phyloP scores from a whole-genome alignment of 2,113 vertebrate species.

The Suncus etruscus region DNA sequence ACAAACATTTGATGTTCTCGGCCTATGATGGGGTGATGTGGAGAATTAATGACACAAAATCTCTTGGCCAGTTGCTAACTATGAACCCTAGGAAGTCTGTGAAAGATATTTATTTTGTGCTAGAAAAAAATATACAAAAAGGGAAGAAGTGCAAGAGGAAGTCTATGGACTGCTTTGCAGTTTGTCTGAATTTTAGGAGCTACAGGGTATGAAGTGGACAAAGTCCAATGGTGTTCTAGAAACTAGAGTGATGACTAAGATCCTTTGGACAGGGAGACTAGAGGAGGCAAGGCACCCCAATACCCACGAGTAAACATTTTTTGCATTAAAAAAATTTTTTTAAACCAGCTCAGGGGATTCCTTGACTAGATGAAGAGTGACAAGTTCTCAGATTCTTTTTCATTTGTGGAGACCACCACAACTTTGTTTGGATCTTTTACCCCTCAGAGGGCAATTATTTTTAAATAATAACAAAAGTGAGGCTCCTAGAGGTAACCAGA shows the following conservation, averaged over 20 bases:
- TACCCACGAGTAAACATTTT: too few species aligned
- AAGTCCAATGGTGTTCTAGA: not conserved
- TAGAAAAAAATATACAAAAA: accelerated
- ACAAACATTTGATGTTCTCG: not conserved
- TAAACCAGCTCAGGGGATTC: too few species aligned
- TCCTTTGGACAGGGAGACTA: too few species aligned
- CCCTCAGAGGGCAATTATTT: not conserved
- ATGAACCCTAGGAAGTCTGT: not conserved
- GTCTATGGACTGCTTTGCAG: not conserved
- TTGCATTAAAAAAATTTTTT: too few species aligned
- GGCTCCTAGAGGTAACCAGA: not conserved
- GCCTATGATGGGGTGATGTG: not conserved
- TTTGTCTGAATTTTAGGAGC: not conserved
- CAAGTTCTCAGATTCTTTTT: not conserved
- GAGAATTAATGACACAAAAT: not conserved
- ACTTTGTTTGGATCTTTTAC: not conserved
- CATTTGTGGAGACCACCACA: too few species aligned
- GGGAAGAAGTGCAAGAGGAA: not conserved
- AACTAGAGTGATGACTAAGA: not conserved
- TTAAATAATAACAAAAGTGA: not conserved
- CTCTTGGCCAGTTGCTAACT: not conserved
- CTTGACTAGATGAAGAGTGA: not conserved
- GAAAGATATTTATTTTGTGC: not conserved
- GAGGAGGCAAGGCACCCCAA: too few species aligned
- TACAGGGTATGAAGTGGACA: too few species aligned